Base-by-base conservation (phyloP, 2,888 invertebrate genomes). In the Eupeodes latifasciatus region DNA sequence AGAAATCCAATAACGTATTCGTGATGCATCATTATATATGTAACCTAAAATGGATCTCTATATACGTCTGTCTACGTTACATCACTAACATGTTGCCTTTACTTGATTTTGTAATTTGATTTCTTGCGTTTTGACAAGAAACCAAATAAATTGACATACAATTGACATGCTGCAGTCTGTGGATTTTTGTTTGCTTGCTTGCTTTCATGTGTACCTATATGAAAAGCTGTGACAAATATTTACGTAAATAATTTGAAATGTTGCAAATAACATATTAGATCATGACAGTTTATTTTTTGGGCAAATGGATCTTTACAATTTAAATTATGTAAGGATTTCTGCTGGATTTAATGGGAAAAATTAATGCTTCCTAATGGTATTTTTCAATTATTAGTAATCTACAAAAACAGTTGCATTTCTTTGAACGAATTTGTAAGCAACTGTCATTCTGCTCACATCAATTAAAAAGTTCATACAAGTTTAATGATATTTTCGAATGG, bases 91-190 rank as follows among this genome's bases (percentile, higher is more conserved):
- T 69, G 64, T 75, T 75, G 75, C 74, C 74, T 72, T 66, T 59
- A 74, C 59, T 55, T 55, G 82, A 55, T 75, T 78, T 75, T 78
- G 74, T 75, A 74, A 82, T 85, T 85, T 75, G 86, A 82, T 82
- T 86, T 75, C 57, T 82, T 79, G 78, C 78, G 55, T 86, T 86
- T 86, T 82, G 78, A 86, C 86, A 82, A 86, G 82, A 75, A 82
- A 78, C 67, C 69, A 78, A 82, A 62, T 51, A 82, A 82, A 82
- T 82, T 82, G 85, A 62, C 85, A 82, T 82, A 82, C 85, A 86
- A 86, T 86, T 86, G 62, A 62, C n/a, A n/a, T 77, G 72, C 51
- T 71, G 71, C 40, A 71, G 19, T 36, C 5, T 53, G 14, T 16
- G 3, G 27, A 19, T 49, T 49, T 59, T 36, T 47, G 11, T 44